Conservation (phyloP, 2,888 invertebrate species). For the Furcula furcula region DNA sequence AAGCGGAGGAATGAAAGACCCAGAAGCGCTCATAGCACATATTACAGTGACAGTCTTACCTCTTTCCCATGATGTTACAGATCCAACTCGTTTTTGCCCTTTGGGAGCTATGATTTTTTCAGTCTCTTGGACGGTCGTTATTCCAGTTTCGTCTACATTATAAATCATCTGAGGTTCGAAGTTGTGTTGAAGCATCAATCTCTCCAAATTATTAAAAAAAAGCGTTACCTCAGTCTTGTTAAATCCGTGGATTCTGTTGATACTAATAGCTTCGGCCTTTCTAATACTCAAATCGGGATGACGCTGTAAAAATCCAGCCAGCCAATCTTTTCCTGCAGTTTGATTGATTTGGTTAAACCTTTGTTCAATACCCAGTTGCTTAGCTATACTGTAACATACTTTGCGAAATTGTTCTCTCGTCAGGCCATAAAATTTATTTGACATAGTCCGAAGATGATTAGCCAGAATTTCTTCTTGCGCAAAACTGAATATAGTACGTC, state of each 20-base stretch:
- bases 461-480: neutral
- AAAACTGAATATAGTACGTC: too few species aligned
- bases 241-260: conserved; percentile 1
- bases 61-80: too few species aligned
- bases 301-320: conserved; percentile 1
- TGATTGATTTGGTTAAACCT: conserved; percentile 2
- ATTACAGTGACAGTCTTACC: too few species aligned
- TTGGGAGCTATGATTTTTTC: too few species aligned
- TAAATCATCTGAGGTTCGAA: conserved; percentile 39
- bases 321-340: conserved; percentile 3
- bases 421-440: conserved; percentile 1
- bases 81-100: too few species aligned
- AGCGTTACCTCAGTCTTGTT: conserved; percentile 1
- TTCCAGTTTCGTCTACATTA: conserved; percentile 60
- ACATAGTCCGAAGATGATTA: neutral
- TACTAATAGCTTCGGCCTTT: conserved; percentile 2
- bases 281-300: neutral
- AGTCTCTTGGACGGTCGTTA: conserved; percentile 51
- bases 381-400: neutral
- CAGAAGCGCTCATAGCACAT: too few species aligned
- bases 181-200: conserved; percentile 7
- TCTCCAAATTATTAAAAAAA: conserved; percentile 3
- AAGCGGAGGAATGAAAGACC: too few species aligned
- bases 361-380: neutral
- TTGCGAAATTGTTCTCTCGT: conserved; percentile 1